Conservation (phyloP, 2,797 vertebrate species). For the Cottoperca gobio region DNA sequence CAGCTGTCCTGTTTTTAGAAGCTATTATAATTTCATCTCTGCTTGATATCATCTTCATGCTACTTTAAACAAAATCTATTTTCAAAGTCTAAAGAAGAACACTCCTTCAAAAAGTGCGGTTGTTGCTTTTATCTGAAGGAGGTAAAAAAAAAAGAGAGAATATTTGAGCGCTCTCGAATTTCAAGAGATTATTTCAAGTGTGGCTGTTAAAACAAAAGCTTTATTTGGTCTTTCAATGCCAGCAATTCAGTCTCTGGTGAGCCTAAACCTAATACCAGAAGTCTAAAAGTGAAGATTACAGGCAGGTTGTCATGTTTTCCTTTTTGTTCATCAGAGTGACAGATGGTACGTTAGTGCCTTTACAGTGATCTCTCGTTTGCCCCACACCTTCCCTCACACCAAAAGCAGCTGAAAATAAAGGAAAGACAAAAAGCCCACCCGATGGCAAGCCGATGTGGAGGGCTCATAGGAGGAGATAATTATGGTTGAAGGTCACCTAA, state of each 20-base stretch:
- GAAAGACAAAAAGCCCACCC: slow-evolving; percentile 56
- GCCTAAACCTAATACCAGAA: slow-evolving; percentile 44
- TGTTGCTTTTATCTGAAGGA: slow-evolving; percentile 42
- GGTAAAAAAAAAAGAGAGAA: slow-evolving; percentile 29
- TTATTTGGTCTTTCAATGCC: slow-evolving; percentile 39
- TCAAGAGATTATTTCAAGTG: slow-evolving; percentile 52
- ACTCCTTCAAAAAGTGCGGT: slow-evolving; percentile 41
- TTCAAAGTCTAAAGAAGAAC: slow-evolving; percentile 41
- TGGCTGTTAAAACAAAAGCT: slow-evolving; percentile 57
- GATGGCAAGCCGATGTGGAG: slow-evolving; percentile 59
- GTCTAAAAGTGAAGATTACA: slow-evolving; percentile 61
- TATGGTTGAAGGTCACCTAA: slow-evolving; percentile 79
- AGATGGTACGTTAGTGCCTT: slow-evolving; percentile 55
- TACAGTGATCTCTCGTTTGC: slow-evolving; percentile 45
- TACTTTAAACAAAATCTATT: slow-evolving; percentile 28
- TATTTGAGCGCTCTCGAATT: slow-evolving; percentile 35
- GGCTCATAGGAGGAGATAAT: slow-evolving; percentile 59
- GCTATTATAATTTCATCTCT: slow-evolving; percentile 35
- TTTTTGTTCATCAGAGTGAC: slow-evolving; percentile 66
- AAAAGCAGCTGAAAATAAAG: slow-evolving; percentile 48
- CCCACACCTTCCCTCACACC: slow-evolving; percentile 33
- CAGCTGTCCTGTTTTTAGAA: slow-evolving; percentile 43
- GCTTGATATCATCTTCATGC: slow-evolving; percentile 39
- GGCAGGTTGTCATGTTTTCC: slow-evolving; percentile 50
- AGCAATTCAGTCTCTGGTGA: slow-evolving; percentile 46